A percentile compares a stretch with the other conserved stretches of the same genome.
Conservation (phyloP, 2,888 invertebrate genomes). For the Torymus texanus region DNA sequence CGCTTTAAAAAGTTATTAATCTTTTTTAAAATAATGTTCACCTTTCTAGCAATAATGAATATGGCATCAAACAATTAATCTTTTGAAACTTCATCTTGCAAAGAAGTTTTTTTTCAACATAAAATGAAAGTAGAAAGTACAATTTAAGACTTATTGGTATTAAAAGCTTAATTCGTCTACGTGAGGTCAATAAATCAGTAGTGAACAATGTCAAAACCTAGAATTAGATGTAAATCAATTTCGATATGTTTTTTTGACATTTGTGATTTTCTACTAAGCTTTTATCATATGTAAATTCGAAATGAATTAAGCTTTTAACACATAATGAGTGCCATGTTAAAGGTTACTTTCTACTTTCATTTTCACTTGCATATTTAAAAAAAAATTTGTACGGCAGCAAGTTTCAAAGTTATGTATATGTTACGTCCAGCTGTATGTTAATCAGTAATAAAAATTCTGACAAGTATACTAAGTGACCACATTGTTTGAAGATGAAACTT, state of each 20-base stretch:
- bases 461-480: too few relatives aligned
- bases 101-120: conserved; percentile 12
- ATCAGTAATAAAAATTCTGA: too few relatives aligned
- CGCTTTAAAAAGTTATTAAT: too few relatives aligned
- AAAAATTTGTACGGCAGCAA: background rate
- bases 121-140: conserved; percentile 47
- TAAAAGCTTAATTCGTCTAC: conserved; percentile 12
- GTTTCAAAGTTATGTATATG: conserved; percentile 4
- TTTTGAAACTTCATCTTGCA: too few relatives aligned
- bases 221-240: conserved; percentile 2
- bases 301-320: conserved; percentile 20
- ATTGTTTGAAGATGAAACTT: too few relatives aligned
- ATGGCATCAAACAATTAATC: too few relatives aligned
- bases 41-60: too few relatives aligned
- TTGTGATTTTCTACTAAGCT: conserved; percentile 4
- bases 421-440: background rate
- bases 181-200: background rate
- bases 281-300: conserved; percentile 17
- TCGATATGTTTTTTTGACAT: background rate
- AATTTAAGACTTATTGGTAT: conserved; percentile 25
- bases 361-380: conserved; percentile 23
- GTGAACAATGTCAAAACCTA: background rate
- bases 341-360: conserved; percentile 50
- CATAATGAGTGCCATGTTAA: conserved; percentile 22
- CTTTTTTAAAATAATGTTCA: too few relatives aligned